These are phyloP conservation scores for Nibea coibor DNA, from an alignment of 2,113 vertebrate genomes.

Conservation along the genomic window DNA sequence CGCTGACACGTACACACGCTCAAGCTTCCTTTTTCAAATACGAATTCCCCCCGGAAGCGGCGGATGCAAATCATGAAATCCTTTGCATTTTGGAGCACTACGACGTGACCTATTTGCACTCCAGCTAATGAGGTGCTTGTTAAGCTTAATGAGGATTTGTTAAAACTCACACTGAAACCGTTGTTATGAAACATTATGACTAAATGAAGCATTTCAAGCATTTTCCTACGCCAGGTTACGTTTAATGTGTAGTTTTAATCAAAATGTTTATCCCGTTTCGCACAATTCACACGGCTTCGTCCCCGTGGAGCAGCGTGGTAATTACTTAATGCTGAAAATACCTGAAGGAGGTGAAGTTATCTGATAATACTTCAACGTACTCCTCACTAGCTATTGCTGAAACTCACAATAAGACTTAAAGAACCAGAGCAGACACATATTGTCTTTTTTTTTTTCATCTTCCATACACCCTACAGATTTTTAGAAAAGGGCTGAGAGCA, in stretches of 20 bases:
- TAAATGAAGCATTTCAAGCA: constrained; percentile 25
- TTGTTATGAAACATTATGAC: constrained; percentile 16
- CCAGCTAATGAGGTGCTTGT: constrained; percentile 65
- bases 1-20: constrained; percentile 26
- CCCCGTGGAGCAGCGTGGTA: not conserved
- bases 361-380: not conserved
- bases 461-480: constrained; percentile 20
- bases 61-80: constrained; percentile 69
- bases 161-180: constrained; percentile 32
- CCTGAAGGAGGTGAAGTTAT: constrained; percentile 32
- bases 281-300: constrained; percentile 2
- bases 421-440: constrained; percentile 52
- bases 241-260: constrained; percentile 35
- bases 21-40: constrained; percentile 57
- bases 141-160: constrained; percentile 69
- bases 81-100: constrained; percentile 42
- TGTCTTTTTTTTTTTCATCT: constrained; percentile 48
- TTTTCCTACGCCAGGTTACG: not conserved
- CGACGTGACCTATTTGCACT: constrained; percentile 69
- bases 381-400: constrained; percentile 26
- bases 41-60: constrained; percentile 55
- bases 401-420: constrained; percentile 69
- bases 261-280: not conserved
- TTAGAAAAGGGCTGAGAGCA: constrained; percentile 12
- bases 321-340: constrained; percentile 50